Percentiles rank a stretch among this genome's conserved stretches.
Evolutionary conservation across 2,797 vertebrate species (phyloP).

Genomic region (Tadarida brasiliensis): DNA sequence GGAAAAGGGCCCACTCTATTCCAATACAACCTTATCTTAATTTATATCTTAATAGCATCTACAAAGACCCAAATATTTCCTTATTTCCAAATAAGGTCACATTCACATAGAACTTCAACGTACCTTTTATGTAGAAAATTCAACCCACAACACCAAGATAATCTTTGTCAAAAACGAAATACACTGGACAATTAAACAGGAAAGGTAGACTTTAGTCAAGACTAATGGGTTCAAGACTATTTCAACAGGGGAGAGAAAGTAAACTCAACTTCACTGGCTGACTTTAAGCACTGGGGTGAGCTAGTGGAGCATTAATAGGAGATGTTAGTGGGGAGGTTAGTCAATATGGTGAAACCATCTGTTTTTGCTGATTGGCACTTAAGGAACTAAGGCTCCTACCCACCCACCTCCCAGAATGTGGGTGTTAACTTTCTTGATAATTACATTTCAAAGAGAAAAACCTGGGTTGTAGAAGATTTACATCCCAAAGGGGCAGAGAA

Average conservation of each 20-base stretch:
- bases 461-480: background rate
- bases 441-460: background rate
- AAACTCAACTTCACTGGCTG: background rate
- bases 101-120: background rate
- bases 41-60: background rate
- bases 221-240: background rate
- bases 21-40: background rate
- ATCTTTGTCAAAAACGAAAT: background rate
- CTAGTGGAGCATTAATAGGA: background rate
- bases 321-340: background rate
- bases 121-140: background rate
- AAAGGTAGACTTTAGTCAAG: background rate
- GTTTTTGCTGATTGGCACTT: background rate
- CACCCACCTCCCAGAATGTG: background rate
- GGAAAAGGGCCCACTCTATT: background rate
- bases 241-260: background rate
- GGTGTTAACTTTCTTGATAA: background rate
- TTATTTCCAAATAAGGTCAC: background rate
- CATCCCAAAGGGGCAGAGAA: background rate
- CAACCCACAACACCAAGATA: background rate
- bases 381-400: background rate
- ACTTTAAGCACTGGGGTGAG: background rate
- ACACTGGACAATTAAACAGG: background rate
- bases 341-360: background rate
- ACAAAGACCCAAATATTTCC: background rate